Conservation (phyloP, 2,797 vertebrate genomes). For the Euthynnus affinis region DNA sequence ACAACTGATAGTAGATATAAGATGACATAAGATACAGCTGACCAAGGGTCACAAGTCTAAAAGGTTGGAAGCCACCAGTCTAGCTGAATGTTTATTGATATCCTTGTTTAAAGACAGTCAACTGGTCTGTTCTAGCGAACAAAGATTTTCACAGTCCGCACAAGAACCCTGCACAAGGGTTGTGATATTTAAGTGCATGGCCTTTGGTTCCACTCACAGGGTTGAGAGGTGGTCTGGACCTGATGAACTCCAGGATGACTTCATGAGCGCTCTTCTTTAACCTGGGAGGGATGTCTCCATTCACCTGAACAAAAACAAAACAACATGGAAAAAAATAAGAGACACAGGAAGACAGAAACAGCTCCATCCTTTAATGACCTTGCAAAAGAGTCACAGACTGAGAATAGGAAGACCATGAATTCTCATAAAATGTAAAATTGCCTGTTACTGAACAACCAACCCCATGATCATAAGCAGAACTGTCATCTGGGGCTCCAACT, state of each 20-base stretch:
- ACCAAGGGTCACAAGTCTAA: neutral
- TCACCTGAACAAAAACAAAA: conserved; percentile 85
- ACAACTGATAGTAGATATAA: neutral
- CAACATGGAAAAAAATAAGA: neutral
- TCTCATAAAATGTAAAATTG: too few species aligned
- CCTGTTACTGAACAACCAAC: too few species aligned
- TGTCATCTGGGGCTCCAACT: neutral
- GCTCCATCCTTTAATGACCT: neutral
- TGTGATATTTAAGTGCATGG: neutral
- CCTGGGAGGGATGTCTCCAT: conserved; percentile 92
- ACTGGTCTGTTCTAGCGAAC: neutral
- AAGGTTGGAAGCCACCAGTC: neutral
- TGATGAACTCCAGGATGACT: conserved; percentile 97
- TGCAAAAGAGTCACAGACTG: neutral
- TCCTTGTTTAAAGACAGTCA: neutral
- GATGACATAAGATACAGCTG: neutral
- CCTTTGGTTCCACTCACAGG: conserved; percentile 85
- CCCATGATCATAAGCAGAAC: neutral
- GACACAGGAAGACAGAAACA: neutral
- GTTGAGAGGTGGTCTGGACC: conserved; percentile 95
- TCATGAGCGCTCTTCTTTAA: conserved; percentile 97
- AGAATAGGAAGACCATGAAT: too few species aligned
- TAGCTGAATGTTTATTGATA: neutral
- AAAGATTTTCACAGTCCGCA: neutral
- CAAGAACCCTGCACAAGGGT: neutral